Evolutionary conservation across 2,888 invertebrate species (phyloP).

Genomic region (Morpho achilles): DNA sequence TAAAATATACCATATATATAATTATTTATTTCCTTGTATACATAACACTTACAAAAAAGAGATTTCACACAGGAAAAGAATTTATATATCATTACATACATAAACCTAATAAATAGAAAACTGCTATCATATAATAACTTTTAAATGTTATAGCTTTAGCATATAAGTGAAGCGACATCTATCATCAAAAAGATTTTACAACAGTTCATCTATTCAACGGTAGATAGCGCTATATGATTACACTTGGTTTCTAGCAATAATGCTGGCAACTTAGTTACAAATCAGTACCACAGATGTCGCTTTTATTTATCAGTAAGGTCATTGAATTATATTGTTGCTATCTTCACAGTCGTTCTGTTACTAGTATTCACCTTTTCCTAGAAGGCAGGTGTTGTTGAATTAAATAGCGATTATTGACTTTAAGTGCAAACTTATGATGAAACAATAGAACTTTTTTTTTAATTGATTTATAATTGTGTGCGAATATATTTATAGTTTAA

Average conservation of each 20-base stretch:
- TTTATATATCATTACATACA: too few relatives aligned
- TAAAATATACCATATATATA: too few relatives aligned
- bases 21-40: too few relatives aligned
- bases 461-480: not conserved
- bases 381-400: slow-evolving; percentile 20
- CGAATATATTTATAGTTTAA: slow-evolving; percentile 3
- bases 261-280: not conserved
- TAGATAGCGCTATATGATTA: slow-evolving; percentile 7
- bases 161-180: slow-evolving; percentile 36
- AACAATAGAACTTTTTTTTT: not conserved
- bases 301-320: slow-evolving; percentile 27
- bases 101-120: too few relatives aligned
- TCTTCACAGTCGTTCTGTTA: slow-evolving; percentile 27
- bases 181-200: slow-evolving; percentile 26
- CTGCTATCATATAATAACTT: too few relatives aligned
- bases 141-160: too few relatives aligned
- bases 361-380: slow-evolving; percentile 27
- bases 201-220: slow-evolving; percentile 1
- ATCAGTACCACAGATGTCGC: slow-evolving; percentile 31
- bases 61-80: too few relatives aligned
- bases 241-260: not conserved
- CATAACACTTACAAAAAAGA: too few relatives aligned
- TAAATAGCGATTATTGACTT: slow-evolving; percentile 1
- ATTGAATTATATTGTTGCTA: slow-evolving; percentile 30
- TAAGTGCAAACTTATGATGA: slow-evolving; percentile 1